phyloP scores from a whole-genome alignment of 30 jellyfish, hydroid and myxozoan genomes.

The Aurelia aurita region DNA sequence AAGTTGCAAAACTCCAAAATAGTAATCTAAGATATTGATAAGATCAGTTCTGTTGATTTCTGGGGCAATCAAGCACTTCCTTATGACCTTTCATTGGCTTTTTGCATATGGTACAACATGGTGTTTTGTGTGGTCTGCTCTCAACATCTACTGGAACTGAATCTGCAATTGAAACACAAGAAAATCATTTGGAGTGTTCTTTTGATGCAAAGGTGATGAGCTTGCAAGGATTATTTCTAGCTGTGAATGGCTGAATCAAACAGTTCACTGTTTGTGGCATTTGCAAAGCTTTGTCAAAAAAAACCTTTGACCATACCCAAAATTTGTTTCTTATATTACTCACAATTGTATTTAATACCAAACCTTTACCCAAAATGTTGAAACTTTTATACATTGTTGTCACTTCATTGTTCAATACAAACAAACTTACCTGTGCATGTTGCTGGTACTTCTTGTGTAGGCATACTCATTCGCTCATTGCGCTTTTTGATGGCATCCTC shows the following conservation, averaged over 20 bases:
- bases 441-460: slow-evolving; percentile 31
- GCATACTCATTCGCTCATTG: not conserved
- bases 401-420: not conserved
- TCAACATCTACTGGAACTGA: slow-evolving; percentile 6
- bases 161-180: not conserved
- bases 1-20: too few species aligned
- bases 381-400: not conserved
- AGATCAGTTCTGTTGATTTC: too few species aligned
- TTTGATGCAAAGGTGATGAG: not conserved
- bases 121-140: slow-evolving; percentile 6
- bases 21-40: too few species aligned
- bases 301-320: too few species aligned
- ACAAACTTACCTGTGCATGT: slow-evolving; percentile 8
- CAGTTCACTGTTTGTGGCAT: too few species aligned
- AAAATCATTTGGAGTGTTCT: not conserved
- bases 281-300: too few species aligned
- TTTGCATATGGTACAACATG: slow-evolving; percentile 18
- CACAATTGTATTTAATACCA: too few species aligned
- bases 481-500: slow-evolving; percentile 3
- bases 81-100: slow-evolving; percentile 30
- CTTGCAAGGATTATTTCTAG: not conserved
- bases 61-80: too few species aligned
- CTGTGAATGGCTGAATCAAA: too few species aligned
- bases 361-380: not conserved
- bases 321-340: too few species aligned